These are phyloP conservation scores for Hormaphis cornu DNA, from an alignment of 1,140 invertebrate species.

Conservation along the genomic window DNA sequence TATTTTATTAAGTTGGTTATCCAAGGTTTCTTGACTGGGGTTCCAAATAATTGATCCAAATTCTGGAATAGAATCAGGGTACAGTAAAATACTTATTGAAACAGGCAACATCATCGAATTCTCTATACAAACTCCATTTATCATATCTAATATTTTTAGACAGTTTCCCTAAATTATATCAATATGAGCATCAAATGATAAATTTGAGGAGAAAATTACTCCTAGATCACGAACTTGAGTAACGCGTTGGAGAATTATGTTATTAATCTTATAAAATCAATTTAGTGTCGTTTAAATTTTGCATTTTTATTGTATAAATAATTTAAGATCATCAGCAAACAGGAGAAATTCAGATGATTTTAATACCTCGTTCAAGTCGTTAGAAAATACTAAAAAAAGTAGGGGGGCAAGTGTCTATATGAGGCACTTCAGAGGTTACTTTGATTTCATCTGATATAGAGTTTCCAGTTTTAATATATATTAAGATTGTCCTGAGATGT, in stretches of 20 bases:
- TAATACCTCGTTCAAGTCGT: neutral
- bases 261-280: neutral
- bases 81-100: too few relatives aligned
- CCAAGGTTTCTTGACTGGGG: too few relatives aligned
- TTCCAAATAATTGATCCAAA: too few relatives aligned
- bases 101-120: too few relatives aligned
- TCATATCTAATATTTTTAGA: too few relatives aligned
- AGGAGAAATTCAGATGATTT: neutral
- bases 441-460: neutral
- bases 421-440: neutral
- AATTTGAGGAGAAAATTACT: neutral
- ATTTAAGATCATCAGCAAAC: neutral
- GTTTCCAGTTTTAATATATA: neutral
- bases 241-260: neutral
- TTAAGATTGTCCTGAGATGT: neutral
- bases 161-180: too few relatives aligned
- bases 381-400: neutral
- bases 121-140: too few relatives aligned
- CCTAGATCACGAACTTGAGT: neutral
- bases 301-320: neutral
- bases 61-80: too few relatives aligned
- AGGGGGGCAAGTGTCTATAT: neutral
- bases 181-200: neutral
- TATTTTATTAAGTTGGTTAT: too few relatives aligned
- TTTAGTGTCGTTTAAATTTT: neutral